phyloP scores from a whole-genome alignment of 2,113 vertebrate genomes.

The Monopterus albus region DNA sequence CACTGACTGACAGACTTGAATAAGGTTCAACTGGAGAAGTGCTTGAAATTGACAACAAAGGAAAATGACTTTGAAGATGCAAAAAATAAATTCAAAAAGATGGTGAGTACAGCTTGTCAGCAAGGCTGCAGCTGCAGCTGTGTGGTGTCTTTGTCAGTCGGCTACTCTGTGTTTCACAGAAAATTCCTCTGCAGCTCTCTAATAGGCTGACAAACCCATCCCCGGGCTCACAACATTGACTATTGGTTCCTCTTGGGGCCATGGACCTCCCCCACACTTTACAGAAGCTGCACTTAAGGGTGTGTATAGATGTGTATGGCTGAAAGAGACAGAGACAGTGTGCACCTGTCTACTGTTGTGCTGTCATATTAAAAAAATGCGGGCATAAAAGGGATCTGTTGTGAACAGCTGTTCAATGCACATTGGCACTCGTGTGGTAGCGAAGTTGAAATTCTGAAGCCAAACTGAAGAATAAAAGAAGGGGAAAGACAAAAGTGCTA shows the following conservation, averaged over 20 bases:
- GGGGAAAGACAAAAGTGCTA: conserved; percentile 12
- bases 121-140: conserved; percentile 67
- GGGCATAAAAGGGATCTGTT: conserved; percentile 18
- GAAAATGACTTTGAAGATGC: conserved; percentile 4
- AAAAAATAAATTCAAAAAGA: conserved; percentile 28
- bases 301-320: background rate
- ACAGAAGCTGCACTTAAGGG: conserved; percentile 48
- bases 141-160: conserved; percentile 71
- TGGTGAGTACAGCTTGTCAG: conserved; percentile 37
- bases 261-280: conserved; percentile 63
- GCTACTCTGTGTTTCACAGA: conserved; percentile 73
- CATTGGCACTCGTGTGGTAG: conserved; percentile 20
- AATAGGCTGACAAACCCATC: conserved; percentile 59
- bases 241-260: conserved; percentile 70
- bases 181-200: conserved; percentile 71
- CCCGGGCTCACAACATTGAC: conserved; percentile 35
- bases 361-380: conserved; percentile 10
- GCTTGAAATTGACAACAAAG: conserved; percentile 18
- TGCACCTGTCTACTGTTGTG: conserved; percentile 42
- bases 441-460: conserved; percentile 19
- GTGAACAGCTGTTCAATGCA: background rate
- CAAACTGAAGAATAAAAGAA: background rate
- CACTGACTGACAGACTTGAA: conserved; percentile 7
- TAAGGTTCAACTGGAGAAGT: conserved; percentile 18
- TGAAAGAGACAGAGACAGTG: conserved; percentile 2